phyloP scores from a whole-genome alignment of 2,888 invertebrate species.

The Corbicula japonica region DNA sequence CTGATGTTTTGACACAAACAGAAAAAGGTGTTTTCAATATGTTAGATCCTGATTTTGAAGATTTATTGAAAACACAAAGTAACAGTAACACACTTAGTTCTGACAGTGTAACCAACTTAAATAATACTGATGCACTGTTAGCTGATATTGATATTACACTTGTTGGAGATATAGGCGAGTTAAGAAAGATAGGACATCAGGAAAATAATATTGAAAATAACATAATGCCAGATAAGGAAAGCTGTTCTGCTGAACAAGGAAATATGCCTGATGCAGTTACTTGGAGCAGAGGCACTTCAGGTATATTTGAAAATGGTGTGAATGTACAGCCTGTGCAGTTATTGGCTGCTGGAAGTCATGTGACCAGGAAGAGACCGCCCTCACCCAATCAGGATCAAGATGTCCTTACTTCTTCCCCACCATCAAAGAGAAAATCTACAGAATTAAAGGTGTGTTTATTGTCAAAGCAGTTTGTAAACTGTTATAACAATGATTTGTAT shows the following conservation, averaged over 20 bases:
- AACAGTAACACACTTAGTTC: not conserved
- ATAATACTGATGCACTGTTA: slow-evolving; percentile 19
- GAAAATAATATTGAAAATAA: not conserved
- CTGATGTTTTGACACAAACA: slow-evolving; percentile 15
- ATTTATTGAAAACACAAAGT: slow-evolving; percentile 43
- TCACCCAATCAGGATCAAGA: slow-evolving; percentile 32
- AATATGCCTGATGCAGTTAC: not conserved
- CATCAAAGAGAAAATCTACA: slow-evolving; percentile 49
- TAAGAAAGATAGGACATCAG: not conserved
- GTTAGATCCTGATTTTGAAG: slow-evolving; percentile 50
- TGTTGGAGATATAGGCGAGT: slow-evolving; percentile 18
- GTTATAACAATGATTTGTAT: not conserved
- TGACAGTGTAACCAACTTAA: slow-evolving; percentile 17
- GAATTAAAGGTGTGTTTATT: slow-evolving; percentile 13
- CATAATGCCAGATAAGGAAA: not conserved
- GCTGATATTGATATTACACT: slow-evolving; percentile 17
- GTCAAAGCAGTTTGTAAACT: not conserved
- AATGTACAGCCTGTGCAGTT: slow-evolving; percentile 73
- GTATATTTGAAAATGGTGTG: slow-evolving; percentile 32
- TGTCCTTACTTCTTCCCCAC: slow-evolving; percentile 38
- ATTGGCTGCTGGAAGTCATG: slow-evolving; percentile 48
- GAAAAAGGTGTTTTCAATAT: slow-evolving; percentile 55
- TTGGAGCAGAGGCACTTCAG: slow-evolving; percentile 38
- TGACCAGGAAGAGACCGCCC: slow-evolving; percentile 46
- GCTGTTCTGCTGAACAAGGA: not conserved